These are phyloP conservation scores for Empis livida DNA, from an alignment of 2,888 invertebrate genomes.

Conservation along the genomic window DNA sequence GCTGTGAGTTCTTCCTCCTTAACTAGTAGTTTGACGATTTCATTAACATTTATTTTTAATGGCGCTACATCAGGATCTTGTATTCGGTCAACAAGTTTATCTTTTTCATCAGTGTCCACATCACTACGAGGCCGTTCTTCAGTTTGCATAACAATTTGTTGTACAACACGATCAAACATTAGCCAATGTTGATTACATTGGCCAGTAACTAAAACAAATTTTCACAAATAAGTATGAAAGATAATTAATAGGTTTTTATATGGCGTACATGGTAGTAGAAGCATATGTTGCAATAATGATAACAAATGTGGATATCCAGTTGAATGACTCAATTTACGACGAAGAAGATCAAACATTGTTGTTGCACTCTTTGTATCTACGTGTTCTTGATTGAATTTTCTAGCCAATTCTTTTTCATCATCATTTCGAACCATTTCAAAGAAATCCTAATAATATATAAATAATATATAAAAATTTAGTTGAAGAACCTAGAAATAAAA, in stretches of 20 bases:
- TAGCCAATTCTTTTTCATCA: slow-evolving; percentile 87
- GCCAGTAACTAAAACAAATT: slow-evolving; percentile 52
- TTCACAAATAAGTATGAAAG: neutral
- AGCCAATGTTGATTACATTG: slow-evolving; percentile 87
- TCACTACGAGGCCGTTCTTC: slow-evolving; percentile 38
- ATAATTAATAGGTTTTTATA: neutral
- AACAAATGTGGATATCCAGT: slow-evolving; percentile 87
- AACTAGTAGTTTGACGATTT: slow-evolving; percentile 78
- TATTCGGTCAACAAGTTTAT: slow-evolving; percentile 18
- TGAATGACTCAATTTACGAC: slow-evolving; percentile 80
- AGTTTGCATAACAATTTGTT: slow-evolving; percentile 82
- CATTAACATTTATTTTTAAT: slow-evolving; percentile 78
- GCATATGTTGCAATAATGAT: slow-evolving; percentile 77
- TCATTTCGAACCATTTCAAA: slow-evolving; percentile 97
- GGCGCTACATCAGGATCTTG: slow-evolving; percentile 78
- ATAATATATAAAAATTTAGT: neutral
- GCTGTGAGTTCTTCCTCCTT: slow-evolving; percentile 87
- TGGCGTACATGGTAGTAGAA: slow-evolving; percentile 63
- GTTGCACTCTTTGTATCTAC: slow-evolving; percentile 89
- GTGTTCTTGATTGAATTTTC: slow-evolving; percentile 82
- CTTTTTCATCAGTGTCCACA: slow-evolving; percentile 27
- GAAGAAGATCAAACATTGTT: slow-evolving; percentile 80
- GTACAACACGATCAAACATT: slow-evolving; percentile 83
- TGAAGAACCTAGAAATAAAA: too few species aligned
- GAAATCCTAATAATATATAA: slow-evolving; percentile 57